Evolutionary conservation across 2,113 vertebrate genomes (phyloP).

Genomic region (Seriola quinqueradiata): DNA sequence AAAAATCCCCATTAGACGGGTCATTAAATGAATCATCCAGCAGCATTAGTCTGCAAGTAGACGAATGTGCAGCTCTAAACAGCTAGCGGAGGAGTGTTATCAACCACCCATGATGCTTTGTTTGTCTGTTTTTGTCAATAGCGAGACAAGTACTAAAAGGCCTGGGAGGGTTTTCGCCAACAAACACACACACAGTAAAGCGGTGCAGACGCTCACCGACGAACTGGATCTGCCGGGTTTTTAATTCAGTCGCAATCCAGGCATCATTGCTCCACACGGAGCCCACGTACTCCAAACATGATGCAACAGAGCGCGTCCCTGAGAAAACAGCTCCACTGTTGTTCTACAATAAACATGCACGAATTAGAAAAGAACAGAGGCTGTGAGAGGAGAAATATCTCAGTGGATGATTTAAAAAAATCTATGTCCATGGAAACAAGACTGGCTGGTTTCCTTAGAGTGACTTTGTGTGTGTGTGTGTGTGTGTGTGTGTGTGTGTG

Average conservation of each 20-base stretch:
- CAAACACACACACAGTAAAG: not conserved
- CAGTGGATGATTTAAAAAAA: constrained; percentile 38
- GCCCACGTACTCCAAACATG: constrained; percentile 10
- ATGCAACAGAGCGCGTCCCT: constrained; percentile 27
- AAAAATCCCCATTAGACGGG: not conserved
- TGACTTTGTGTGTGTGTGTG: not conserved
- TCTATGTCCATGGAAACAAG: constrained; percentile 77
- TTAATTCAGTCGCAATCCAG: not conserved
- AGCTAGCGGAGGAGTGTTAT: constrained; percentile 6
- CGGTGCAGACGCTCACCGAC: not conserved
- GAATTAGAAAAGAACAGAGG: constrained; percentile 33
- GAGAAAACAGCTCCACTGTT: constrained; percentile 11
- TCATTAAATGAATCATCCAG: not conserved
- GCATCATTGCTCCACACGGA: not conserved
- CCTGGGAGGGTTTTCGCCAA: not conserved
- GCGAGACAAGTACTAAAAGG: not conserved
- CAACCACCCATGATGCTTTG: constrained; percentile 9
- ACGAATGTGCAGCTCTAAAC: not conserved
- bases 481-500: not conserved
- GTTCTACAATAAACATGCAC: constrained; percentile 21
- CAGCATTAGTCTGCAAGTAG: not conserved
- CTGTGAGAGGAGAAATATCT: constrained; percentile 46
- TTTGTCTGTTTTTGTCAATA: constrained; percentile 24
- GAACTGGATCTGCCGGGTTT: constrained; percentile 3
- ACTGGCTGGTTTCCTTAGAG: constrained; percentile 47